These are phyloP conservation scores for Zootoca vivipara DNA, from an alignment of 2,113 vertebrate species.

Conservation along the genomic window DNA sequence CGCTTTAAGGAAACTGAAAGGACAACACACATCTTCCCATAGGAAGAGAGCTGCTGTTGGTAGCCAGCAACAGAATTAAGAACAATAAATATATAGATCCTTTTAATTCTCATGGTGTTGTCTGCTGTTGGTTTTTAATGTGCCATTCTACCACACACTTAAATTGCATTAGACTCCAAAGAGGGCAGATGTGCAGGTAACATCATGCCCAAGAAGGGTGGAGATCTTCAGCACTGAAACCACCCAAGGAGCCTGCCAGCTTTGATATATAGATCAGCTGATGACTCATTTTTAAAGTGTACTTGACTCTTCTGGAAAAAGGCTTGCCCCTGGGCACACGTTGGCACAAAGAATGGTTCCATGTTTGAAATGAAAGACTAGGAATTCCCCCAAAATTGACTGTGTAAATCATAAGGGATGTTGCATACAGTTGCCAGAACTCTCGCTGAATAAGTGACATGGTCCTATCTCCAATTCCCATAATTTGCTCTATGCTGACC, in stretches of 20 bases:
- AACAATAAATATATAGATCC: background rate
- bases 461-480: fast-evolving
- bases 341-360: slow-evolving; percentile 57
- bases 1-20: too few species aligned
- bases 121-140: background rate
- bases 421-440: slow-evolving; percentile 1
- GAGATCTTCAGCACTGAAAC: background rate
- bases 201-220: background rate
- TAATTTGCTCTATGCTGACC: background rate
- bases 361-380: slow-evolving; percentile 50
- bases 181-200: background rate
- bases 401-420: background rate
- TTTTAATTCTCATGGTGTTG: background rate
- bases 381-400: slow-evolving; percentile 10
- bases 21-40: background rate
- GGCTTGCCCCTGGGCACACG: slow-evolving; percentile 48
- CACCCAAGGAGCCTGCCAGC: background rate
- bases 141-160: background rate
- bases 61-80: background rate
- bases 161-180: background rate
- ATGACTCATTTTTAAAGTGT: background rate
- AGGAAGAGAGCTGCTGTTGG: too few species aligned
- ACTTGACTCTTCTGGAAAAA: slow-evolving; percentile 11
- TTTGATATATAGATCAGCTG: background rate
- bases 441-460: background rate